phyloP scores from a whole-genome alignment of 2,888 invertebrate genomes.

The Sminthurides aquaticus region DNA sequence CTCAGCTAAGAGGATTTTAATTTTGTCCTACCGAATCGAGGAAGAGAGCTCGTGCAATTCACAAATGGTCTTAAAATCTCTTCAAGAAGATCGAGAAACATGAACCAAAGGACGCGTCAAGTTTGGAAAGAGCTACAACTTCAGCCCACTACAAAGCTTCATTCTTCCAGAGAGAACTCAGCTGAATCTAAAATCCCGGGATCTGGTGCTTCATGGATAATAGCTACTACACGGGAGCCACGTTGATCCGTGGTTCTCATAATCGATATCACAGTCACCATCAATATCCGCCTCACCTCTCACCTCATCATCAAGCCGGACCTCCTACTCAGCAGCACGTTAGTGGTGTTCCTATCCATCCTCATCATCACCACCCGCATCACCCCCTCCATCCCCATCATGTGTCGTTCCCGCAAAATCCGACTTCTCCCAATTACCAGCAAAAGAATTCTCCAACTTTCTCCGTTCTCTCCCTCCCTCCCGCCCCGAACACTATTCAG shows the following conservation, averaged over 20 bases:
- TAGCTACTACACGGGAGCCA: constrained; percentile 29
- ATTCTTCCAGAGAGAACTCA: neutral
- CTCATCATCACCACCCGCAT: constrained; percentile 2
- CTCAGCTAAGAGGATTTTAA: no score
- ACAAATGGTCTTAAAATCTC: constrained; percentile 11
- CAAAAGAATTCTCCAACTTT: neutral
- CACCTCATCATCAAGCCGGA: neutral
- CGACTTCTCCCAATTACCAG: neutral
- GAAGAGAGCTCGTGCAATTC: no score
- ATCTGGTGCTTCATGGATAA: constrained; percentile 21
- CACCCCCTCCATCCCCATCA: neutral
- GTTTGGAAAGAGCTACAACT: constrained; percentile 1
- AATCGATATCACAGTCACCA: constrained; percentile 7
- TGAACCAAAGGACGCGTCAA: constrained; percentile 14
- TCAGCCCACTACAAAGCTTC: neutral
- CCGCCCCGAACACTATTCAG: neutral
- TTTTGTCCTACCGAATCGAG: no score
- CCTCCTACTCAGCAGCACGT: neutral
- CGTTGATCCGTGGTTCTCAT: constrained; percentile 24
- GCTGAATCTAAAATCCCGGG: neutral
- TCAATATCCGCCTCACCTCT: neutral
- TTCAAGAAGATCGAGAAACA: constrained; percentile 16
- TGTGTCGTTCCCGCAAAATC: neutral
- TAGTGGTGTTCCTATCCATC: neutral
- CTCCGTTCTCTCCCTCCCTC: neutral